Evolutionary conservation across 2,113 vertebrate genomes (phyloP).

Genomic region (Chloroceryle aenea): DNA sequence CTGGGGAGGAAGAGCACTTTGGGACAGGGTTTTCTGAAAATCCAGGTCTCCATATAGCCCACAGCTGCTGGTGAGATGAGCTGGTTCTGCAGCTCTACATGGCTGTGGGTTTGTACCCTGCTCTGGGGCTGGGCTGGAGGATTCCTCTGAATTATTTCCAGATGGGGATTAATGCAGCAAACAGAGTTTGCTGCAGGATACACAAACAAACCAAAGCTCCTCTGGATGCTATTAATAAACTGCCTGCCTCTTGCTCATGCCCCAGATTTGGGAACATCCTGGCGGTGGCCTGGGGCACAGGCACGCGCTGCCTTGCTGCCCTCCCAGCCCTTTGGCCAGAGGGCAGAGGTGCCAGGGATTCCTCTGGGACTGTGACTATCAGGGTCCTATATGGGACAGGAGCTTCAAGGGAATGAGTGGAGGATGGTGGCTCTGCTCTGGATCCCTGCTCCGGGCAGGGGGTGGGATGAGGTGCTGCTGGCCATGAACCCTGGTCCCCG

Average conservation of each 20-base stretch:
- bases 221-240: constrained; percentile 54
- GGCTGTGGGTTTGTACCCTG: background rate
- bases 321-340: accelerated
- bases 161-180: constrained; percentile 64
- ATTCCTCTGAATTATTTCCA: constrained; percentile 66
- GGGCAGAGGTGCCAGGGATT: background rate
- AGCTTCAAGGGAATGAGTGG: accelerated
- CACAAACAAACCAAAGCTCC: constrained; percentile 60
- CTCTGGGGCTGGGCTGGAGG: background rate
- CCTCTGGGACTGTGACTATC: accelerated
- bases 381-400: background rate
- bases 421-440: background rate
- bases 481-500: accelerated
- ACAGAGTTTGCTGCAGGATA: constrained; percentile 5
- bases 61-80: background rate
- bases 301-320: background rate
- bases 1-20: background rate
- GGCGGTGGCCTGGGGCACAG: background rate
- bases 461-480: background rate
- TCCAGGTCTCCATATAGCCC: background rate
- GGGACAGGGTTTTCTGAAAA: background rate
- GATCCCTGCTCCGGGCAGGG: accelerated
- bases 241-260: background rate
- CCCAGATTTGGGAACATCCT: background rate
- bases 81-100: background rate